Evolutionary conservation across 92 coral and sea anemone genomes (phyloP).

Genomic region (Heliopora coerulea): DNA sequence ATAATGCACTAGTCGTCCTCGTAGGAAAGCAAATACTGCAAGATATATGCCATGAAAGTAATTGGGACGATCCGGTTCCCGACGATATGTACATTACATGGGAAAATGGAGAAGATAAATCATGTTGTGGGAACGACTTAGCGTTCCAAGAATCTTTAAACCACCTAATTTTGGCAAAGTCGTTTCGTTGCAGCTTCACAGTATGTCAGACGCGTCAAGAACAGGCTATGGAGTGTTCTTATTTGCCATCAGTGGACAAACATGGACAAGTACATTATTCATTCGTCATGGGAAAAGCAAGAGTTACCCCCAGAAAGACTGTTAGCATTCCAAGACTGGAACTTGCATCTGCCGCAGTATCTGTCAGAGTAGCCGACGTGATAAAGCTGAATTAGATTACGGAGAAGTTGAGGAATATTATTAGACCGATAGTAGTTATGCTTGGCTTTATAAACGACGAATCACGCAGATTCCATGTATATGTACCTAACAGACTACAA

Average conservation of each 20-base stretch:
- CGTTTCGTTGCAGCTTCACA: constrained; percentile 31
- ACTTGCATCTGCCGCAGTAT: constrained; percentile 10
- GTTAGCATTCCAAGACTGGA: constrained; percentile 20
- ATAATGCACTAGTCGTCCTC: neutral
- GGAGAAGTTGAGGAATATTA: neutral
- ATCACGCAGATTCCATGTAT: constrained; percentile 3
- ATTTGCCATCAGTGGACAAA: neutral
- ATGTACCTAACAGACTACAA: constrained; percentile 24
- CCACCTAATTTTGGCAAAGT: constrained; percentile 52
- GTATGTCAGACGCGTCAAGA: constrained; percentile 5
- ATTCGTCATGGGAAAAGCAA: constrained; percentile 3
- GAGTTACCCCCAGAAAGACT: neutral
- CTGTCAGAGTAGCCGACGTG: constrained; percentile 4
- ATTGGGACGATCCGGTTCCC: constrained; percentile 18
- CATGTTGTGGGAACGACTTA: neutral
- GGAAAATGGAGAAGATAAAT: neutral
- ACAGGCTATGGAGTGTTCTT: constrained; percentile 6
- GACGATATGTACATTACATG: neutral
- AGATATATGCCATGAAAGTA: constrained; percentile 7
- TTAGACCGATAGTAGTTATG: constrained; percentile 27
- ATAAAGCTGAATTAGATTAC: constrained; percentile 4
- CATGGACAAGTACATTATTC: neutral
- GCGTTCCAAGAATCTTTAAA: constrained; percentile 54
- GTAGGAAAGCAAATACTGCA: neutral
- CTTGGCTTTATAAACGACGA: constrained; percentile 21